Conservation (phyloP, 2,113 vertebrate genomes). For the Cephalopterus ornatus region DNA sequence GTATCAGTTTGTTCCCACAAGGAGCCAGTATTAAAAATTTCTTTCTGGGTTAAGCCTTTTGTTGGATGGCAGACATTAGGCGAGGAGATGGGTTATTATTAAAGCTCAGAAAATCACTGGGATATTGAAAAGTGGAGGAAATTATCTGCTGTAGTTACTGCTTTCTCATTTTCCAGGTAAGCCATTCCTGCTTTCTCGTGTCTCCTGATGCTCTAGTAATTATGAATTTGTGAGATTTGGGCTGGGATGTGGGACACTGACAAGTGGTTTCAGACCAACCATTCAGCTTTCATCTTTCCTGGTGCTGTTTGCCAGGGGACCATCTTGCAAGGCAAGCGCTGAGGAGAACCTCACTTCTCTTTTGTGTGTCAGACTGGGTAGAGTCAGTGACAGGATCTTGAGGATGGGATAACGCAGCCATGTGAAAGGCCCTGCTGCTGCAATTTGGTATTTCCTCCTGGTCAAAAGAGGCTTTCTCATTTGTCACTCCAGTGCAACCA, state of each 20-base stretch:
- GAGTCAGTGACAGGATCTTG: neutral
- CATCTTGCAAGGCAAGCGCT: neutral
- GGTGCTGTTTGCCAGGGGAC: neutral
- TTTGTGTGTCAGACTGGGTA: neutral
- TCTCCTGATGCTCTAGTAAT: neutral
- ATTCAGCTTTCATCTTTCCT: neutral
- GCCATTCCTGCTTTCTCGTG: neutral
- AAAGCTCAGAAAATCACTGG: neutral
- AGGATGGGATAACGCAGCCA: neutral
- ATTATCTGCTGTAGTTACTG: neutral
- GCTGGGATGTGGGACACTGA: neutral
- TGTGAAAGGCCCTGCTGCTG: neutral
- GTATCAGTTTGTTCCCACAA: constrained; percentile 30
- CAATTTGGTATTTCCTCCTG: neutral
- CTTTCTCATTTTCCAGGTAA: neutral
- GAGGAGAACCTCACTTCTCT: neutral
- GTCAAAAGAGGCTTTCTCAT: neutral
- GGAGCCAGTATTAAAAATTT: neutral
- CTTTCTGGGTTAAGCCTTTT: neutral
- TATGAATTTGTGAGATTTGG: neutral
- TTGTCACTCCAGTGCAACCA: neutral
- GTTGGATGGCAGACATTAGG: neutral
- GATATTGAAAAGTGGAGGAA: neutral
- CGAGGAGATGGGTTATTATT: constrained; percentile 3
- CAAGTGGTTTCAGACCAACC: neutral